phyloP scores from a whole-genome alignment of 1,140 invertebrate genomes.

The Leptonema lineaticorne region DNA sequence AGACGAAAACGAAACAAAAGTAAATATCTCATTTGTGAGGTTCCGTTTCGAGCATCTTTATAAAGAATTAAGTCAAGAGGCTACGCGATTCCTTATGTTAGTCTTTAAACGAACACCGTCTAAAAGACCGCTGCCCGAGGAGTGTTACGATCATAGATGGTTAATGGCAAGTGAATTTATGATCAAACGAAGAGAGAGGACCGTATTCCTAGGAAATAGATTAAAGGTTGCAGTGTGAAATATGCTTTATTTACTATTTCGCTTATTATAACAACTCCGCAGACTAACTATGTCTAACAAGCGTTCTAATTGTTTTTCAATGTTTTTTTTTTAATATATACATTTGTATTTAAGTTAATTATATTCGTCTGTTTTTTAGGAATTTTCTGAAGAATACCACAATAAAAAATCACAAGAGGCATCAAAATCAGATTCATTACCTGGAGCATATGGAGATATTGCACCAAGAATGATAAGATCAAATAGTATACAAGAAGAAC shows the following conservation, averaged over 20 bases:
- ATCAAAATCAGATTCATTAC: constrained; percentile 59
- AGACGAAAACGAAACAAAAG: constrained; percentile 79
- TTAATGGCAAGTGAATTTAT: constrained; percentile 87
- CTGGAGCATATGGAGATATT: constrained; percentile 55
- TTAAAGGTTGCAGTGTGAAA: constrained; percentile 62
- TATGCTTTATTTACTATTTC: constrained; percentile 26
- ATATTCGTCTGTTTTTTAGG: constrained; percentile 50
- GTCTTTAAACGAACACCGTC: constrained; percentile 91
- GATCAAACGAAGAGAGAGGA: constrained; percentile 87
- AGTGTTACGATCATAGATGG: constrained; percentile 96
- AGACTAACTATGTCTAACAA: constrained; percentile 13
- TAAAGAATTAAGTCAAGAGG: constrained; percentile 92
- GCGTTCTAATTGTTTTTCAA: background rate
- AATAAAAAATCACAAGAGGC: constrained; percentile 61
- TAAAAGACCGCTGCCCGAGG: constrained; percentile 91
- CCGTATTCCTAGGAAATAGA: constrained; percentile 79
- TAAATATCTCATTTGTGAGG: constrained; percentile 90
- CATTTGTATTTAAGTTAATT: background rate
- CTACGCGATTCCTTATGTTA: constrained; percentile 90
- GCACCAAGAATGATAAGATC: constrained; percentile 66
- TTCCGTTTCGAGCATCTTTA: constrained; percentile 94
- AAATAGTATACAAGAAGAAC: constrained; percentile 79
- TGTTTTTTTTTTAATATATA: background rate
- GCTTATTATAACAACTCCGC: background rate
- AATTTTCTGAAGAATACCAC: constrained; percentile 77